Conservation (phyloP, 2,888 invertebrate genomes). For the Exocentrus adspersus region DNA sequence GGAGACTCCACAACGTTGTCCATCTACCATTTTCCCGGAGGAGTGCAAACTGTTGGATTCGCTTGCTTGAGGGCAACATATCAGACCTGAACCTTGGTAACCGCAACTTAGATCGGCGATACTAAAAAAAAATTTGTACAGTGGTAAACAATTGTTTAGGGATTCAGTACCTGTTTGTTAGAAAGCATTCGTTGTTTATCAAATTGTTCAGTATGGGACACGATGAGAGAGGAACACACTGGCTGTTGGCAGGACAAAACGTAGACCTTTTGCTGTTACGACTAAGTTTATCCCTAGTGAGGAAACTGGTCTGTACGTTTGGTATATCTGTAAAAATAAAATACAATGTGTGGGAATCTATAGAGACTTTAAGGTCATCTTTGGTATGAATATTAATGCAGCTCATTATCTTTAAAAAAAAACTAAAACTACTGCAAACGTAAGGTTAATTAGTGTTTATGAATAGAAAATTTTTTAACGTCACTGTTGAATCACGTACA, state of each 20-base stretch:
- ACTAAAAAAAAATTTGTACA: slow-evolving; percentile 49
- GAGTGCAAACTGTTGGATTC: slow-evolving; percentile 54
- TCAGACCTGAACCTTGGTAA: slow-evolving; percentile 66
- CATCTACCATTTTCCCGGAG: slow-evolving; percentile 52
- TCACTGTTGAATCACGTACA: slow-evolving; percentile 1
- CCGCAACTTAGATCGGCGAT: slow-evolving; percentile 71
- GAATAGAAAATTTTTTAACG: slow-evolving; percentile 1
- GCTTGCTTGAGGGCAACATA: slow-evolving; percentile 69
- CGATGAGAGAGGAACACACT: slow-evolving; percentile 68
- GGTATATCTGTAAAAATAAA: background rate
- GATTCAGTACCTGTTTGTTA: slow-evolving; percentile 72
- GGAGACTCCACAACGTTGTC: slow-evolving; percentile 72
- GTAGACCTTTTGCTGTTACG: slow-evolving; percentile 46
- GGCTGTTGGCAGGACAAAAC: slow-evolving; percentile 57
- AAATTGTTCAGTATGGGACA: slow-evolving; percentile 69
- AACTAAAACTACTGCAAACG: slow-evolving; percentile 11
- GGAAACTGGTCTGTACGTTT: background rate
- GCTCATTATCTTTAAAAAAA: slow-evolving; percentile 12
- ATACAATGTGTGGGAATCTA: too few species aligned
- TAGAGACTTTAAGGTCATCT: slow-evolving; percentile 3
- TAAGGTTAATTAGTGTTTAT: background rate
- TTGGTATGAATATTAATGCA: slow-evolving; percentile 13
- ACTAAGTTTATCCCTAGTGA: background rate
- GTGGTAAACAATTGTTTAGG: too few species aligned
- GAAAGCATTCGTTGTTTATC: slow-evolving; percentile 69